A percentile compares a stretch with the other conserved stretches of the same genome.
phyloP scores from a whole-genome alignment of 1,140 invertebrate genomes.

The Scaptomyza montana region DNA sequence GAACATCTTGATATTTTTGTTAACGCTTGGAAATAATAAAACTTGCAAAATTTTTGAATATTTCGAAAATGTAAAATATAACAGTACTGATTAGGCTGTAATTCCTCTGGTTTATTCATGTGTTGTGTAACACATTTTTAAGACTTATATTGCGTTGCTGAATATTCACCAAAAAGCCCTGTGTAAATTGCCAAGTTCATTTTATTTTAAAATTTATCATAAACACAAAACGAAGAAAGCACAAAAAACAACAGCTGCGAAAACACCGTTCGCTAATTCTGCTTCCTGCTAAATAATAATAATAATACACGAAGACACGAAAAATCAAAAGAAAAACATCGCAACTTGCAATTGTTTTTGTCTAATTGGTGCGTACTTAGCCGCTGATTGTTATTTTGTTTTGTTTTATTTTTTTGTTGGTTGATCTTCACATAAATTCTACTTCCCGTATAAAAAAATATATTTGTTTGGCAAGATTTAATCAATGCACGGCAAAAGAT shows the following conservation, averaged over 20 bases:
- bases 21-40: not conserved
- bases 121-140: conserved; percentile 14
- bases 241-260: conserved; percentile 43
- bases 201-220: conserved; percentile 15
- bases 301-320: conserved; percentile 18
- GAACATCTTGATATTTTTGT: conserved; percentile 60
- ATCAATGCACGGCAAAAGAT: conserved; percentile 65
- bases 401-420: conserved; percentile 57
- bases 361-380: conserved; percentile 65
- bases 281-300: conserved; percentile 42
- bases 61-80: not conserved
- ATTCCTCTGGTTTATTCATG: not conserved
- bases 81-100: not conserved
- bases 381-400: not conserved
- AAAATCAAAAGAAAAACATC: conserved; percentile 19
- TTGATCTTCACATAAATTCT: conserved; percentile 31
- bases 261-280: conserved; percentile 20
- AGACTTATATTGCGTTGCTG: conserved; percentile 1
- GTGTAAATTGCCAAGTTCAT: conserved; percentile 25
- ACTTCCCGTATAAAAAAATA: conserved; percentile 51
- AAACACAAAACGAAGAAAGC: conserved; percentile 9
- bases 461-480: conserved; percentile 71
- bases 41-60: conserved; percentile 38
- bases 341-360: conserved; percentile 61
- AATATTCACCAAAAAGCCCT: not conserved